phyloP scores from a whole-genome alignment of 1,140 invertebrate species.

The Zaprionus nigranus region DNA sequence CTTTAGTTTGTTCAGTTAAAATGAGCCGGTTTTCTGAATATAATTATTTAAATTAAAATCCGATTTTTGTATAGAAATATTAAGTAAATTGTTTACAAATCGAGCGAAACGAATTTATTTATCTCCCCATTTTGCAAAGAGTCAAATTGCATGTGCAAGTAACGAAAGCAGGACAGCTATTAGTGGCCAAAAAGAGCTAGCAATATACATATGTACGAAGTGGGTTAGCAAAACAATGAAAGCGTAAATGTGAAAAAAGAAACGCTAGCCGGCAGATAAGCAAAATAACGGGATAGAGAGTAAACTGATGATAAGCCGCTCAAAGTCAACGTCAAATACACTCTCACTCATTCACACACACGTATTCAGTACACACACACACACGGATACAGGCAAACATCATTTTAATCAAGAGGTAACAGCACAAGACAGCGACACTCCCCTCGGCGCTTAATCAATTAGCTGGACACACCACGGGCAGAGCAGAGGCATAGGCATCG shows the following conservation, averaged over 20 bases:
- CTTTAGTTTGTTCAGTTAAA: conserved; percentile 23
- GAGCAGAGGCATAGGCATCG: conserved; percentile 11
- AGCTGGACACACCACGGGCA: conserved; percentile 57
- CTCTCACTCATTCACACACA: conserved; percentile 13
- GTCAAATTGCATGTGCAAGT: conserved; percentile 43
- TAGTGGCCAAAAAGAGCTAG: conserved; percentile 24
- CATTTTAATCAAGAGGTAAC: conserved; percentile 38
- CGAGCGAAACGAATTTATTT: conserved; percentile 7
- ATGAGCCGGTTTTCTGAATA: background rate
- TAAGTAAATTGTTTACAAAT: background rate
- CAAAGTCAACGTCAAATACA: conserved; percentile 50
- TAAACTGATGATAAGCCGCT: conserved; percentile 53
- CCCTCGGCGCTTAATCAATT: conserved; percentile 64
- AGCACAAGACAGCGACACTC: conserved; percentile 33
- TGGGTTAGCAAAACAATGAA: conserved; percentile 61
- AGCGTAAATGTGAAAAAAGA: conserved; percentile 25
- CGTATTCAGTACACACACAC: conserved; percentile 13
- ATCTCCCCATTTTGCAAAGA: conserved; percentile 8
- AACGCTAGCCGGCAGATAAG: conserved; percentile 60
- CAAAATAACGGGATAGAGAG: conserved; percentile 12
- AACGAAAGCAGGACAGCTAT: conserved; percentile 26
- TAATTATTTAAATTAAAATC: background rate
- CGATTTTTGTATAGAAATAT: background rate
- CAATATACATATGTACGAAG: conserved; percentile 48
- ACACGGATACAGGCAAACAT: conserved; percentile 3